Percentiles rank a stretch among this genome's conserved stretches.
These are phyloP conservation scores for Congeria kusceri DNA, from an alignment of 2,888 invertebrate genomes.

Conservation along the genomic window DNA sequence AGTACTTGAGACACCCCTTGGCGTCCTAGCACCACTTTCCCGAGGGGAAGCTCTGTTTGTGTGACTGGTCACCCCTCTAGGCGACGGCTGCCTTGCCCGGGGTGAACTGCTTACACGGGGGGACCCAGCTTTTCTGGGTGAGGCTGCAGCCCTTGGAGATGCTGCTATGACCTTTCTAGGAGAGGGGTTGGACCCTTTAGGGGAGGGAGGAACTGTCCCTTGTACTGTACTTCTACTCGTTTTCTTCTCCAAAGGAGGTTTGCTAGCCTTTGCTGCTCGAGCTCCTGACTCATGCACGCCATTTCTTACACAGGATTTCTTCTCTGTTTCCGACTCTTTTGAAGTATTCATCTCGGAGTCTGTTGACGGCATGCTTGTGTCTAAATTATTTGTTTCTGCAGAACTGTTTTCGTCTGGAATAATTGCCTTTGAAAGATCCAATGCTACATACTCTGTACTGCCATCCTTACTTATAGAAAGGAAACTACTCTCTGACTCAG, in stretches of 20 bases:
- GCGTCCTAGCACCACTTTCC: constrained; percentile 13
- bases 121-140: constrained; percentile 46
- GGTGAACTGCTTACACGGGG: constrained; percentile 42
- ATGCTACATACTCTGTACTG: constrained; percentile 55
- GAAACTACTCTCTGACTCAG: constrained; percentile 53
- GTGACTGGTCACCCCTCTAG: constrained; percentile 13
- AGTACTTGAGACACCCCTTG: constrained; percentile 3
- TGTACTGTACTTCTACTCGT: constrained; percentile 27
- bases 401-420: neutral
- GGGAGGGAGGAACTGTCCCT: constrained; percentile 39
- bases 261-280: constrained; percentile 7
- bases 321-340: neutral
- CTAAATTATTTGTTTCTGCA: neutral
- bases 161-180: constrained; percentile 51
- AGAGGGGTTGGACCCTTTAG: constrained; percentile 31
- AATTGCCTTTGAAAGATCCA: constrained; percentile 30
- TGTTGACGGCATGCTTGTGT: neutral
- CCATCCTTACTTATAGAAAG: constrained; percentile 55
- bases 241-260: constrained; percentile 52
- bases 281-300: neutral
- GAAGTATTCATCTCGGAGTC: neutral
- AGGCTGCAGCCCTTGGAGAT: constrained; percentile 46
- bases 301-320: constrained; percentile 13
- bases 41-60: constrained; percentile 30
- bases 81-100: constrained; percentile 28